Evolutionary conservation across 2,113 vertebrate genomes (phyloP), one percentile per base, ranked within the genome.

Genomic region (Todiramphus saurophagus): DNA sequence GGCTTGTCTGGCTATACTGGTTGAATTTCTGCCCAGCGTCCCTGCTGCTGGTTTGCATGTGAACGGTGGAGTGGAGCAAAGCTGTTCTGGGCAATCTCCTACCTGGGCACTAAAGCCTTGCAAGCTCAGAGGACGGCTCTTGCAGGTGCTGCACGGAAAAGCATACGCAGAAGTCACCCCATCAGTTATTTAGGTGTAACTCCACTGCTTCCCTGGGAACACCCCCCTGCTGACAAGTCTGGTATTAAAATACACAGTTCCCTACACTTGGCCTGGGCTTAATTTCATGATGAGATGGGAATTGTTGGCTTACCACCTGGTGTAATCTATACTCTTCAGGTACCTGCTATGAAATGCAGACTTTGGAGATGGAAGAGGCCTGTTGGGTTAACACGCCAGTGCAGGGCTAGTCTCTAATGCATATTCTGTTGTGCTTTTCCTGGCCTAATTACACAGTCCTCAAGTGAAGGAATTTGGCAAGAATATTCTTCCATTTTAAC

Each of bases 361-460:
- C 72, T 72, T 24, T 18, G 69, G 86, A 84, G 80, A 19, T 82
- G 80, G 88, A 89, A 56, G 87, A 72, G 83, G 46, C 56, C 76
- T 87, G 69, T 11, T 94, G 83, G 80, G 68, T 67, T 81, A 89
- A 72, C 20, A 17, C 86, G 35, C 37, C 31, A 4, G 21, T 21
- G 41, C 60, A 83, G 64, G 68, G 41, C 48, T 95, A 5, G 58
- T 92, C 80, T 95, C 89, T 46, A 5, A 1, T 58, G 92, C 11
- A 17, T 62, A 68, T 90, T 94, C 92, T 92, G 69, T 62, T 82
- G 83, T 96, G 94, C 96, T 96, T 93, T 95, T 92, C 77, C 77
- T 94, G 94, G 77, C 94, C 86, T 96, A 92, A 94, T 90, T 75
- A 67, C 60, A 43, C n/a, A 72, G 58, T 77, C 66, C 62, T 94